Percentiles rank a stretch among this genome's conserved stretches.
phyloP scores from a whole-genome alignment of 2,888 invertebrate species.

The Xestia sexstrigata region DNA sequence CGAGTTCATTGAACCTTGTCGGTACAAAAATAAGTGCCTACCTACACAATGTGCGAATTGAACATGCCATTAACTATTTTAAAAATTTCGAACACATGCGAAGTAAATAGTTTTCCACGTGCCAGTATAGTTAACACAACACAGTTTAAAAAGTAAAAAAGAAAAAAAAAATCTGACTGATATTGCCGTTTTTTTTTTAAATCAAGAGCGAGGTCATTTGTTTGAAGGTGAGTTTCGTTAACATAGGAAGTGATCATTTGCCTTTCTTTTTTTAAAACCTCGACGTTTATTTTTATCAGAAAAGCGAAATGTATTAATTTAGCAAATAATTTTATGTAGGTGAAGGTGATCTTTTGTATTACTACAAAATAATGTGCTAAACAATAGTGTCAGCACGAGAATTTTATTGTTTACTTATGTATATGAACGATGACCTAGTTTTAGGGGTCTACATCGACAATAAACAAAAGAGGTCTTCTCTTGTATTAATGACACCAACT shows the following conservation, averaged over 20 bases:
- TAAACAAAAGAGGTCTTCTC: constrained; percentile 11
- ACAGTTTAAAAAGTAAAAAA: constrained; percentile 1
- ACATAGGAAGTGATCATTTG: constrained; percentile 21
- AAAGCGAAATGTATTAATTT: constrained; percentile 2
- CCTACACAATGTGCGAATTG: constrained; percentile 59
- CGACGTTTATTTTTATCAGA: neutral
- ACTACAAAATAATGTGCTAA: neutral
- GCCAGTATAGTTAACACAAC: neutral
- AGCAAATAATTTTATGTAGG: constrained; percentile 16
- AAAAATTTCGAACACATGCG: constrained; percentile 36
- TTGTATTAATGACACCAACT: neutral
- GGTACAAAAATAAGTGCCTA: constrained; percentile 59
- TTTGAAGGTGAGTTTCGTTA: constrained; percentile 30
- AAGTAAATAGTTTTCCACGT: constrained; percentile 19
- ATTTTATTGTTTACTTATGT: constrained; percentile 1
- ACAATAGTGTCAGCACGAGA: constrained; percentile 5
- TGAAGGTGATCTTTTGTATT: constrained; percentile 29
- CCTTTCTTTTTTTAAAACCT: constrained; percentile 7
- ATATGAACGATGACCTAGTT: neutral
- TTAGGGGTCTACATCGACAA: neutral
- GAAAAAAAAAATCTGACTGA: neutral
- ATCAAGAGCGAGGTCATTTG: constrained; percentile 25
- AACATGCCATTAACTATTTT: constrained; percentile 49
- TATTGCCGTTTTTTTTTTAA: constrained; percentile 13
- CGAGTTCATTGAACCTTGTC: constrained; percentile 56